phyloP scores from a whole-genome alignment of 2,797 vertebrate species.

The Loris lydekkerianus region DNA sequence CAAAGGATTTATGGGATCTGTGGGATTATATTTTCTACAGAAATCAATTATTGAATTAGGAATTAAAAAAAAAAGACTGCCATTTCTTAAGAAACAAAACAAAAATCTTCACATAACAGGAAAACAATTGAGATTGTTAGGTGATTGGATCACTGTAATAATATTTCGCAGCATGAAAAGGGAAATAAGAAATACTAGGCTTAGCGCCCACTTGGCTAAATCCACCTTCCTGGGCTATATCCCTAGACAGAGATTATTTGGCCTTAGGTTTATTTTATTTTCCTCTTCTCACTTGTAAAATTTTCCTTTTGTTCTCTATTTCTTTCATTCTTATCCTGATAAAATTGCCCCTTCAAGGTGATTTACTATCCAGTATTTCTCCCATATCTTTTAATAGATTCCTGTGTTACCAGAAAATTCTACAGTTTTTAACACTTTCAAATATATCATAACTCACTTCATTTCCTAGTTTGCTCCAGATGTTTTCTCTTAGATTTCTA shows the following conservation, averaged over 20 bases:
- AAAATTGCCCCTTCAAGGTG: slow-evolving; percentile 35
- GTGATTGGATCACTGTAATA: slow-evolving; percentile 20
- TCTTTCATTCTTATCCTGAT: slow-evolving; percentile 45
- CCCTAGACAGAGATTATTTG: background rate
- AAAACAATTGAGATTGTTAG: slow-evolving; percentile 21
- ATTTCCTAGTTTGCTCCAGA: slow-evolving; percentile 41
- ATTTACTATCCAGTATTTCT: background rate
- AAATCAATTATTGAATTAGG: background rate
- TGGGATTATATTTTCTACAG: background rate
- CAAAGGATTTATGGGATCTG: background rate
- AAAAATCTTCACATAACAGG: background rate
- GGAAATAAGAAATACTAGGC: slow-evolving; percentile 62
- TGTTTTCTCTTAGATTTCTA: slow-evolving; percentile 40
- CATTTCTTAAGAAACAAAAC: slow-evolving; percentile 48
- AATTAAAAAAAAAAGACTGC: background rate
- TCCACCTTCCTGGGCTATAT: slow-evolving; percentile 42
- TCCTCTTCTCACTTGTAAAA: slow-evolving; percentile 54
- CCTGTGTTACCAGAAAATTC: slow-evolving; percentile 23
- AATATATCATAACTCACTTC: background rate
- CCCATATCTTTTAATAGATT: background rate
- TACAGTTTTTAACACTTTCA: background rate
- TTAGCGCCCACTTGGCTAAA: slow-evolving; percentile 59
- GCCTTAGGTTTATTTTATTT: slow-evolving; percentile 65
- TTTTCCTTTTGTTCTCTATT: slow-evolving; percentile 48
- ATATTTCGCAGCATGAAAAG: slow-evolving; percentile 34